Evolutionary conservation across 1,140 invertebrate species (phyloP).

Genomic region (Acromyrmex echinatior): DNA sequence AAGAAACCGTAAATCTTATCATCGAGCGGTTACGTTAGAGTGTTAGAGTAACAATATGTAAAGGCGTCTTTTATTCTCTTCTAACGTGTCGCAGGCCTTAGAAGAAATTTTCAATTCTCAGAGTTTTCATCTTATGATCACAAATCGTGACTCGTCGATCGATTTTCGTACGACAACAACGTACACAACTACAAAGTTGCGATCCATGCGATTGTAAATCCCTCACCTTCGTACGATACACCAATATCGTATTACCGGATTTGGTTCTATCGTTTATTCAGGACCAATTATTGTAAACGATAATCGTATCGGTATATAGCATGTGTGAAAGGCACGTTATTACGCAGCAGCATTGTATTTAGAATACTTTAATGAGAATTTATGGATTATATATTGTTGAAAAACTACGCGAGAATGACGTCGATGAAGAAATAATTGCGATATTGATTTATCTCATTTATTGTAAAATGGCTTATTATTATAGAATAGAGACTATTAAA

Average conservation of each 20-base stretch:
- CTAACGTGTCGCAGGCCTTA: conserved; percentile 16
- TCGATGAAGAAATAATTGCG: conserved; percentile 59
- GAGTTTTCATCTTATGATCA: not conserved
- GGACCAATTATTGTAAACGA: conserved; percentile 78
- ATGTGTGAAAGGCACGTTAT: conserved; percentile 73
- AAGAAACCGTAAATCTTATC: conserved; percentile 48
- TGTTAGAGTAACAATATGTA: conserved; percentile 52
- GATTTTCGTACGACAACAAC: not conserved
- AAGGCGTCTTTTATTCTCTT: conserved; percentile 23
- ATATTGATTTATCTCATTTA: not conserved
- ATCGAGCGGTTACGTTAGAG: conserved; percentile 14
- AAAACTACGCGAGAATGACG: conserved; percentile 50
- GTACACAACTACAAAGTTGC: not conserved
- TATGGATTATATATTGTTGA: conserved; percentile 51
- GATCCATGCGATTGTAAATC: not conserved
- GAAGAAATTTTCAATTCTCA: not conserved
- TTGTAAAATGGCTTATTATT: not conserved
- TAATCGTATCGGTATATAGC: conserved; percentile 71
- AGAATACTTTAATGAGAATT: conserved; percentile 62
- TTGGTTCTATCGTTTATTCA: conserved; percentile 78
- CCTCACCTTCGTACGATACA: not conserved
- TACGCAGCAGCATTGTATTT: conserved; percentile 79
- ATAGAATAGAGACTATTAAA: not conserved
- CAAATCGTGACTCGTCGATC: not conserved
- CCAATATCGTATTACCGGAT: conserved; percentile 51